phyloP scores from a whole-genome alignment of 2,113 vertebrate species.

The Corythaeola cristata region DNA sequence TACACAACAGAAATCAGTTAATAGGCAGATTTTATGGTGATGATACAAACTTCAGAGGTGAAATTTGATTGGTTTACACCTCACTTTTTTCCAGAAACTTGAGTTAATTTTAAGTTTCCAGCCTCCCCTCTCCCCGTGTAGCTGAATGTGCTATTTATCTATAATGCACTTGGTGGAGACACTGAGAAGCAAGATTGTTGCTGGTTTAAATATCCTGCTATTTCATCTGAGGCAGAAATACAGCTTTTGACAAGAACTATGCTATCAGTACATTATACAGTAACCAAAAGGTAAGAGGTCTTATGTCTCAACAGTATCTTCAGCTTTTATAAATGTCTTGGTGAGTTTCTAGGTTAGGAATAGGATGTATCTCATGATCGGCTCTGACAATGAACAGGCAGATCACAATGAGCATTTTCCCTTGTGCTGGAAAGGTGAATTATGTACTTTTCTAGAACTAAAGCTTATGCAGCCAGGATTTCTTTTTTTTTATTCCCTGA shows the following conservation, averaged over 20 bases:
- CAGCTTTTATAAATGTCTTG: not conserved
- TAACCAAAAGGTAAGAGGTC: not conserved
- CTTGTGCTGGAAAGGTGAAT: not conserved
- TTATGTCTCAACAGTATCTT: not conserved
- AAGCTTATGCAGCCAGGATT: not conserved
- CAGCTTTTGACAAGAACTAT: not conserved
- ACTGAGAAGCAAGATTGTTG: not conserved
- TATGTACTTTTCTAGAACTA: not conserved
- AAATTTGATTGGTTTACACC: not conserved
- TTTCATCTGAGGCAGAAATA: not conserved
- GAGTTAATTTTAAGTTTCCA: not conserved
- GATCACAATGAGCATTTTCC: not conserved
- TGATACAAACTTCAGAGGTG: not conserved
- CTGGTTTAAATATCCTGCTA: not conserved
- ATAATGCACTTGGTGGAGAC: not conserved
- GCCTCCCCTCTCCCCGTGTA: accelerated
- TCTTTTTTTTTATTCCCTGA: not conserved
- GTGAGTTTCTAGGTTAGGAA: not conserved
- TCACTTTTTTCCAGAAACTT: not conserved
- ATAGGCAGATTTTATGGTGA: not conserved
- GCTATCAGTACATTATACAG: not conserved
- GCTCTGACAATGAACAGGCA: not conserved
- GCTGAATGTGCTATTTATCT: not conserved
- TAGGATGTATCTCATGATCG: not conserved
- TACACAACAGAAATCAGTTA: not conserved